Evolutionary conservation across 2,888 invertebrate genomes (phyloP), one percentile per base, ranked within the genome.

Genomic region (Oscheius myriophilus): DNA sequence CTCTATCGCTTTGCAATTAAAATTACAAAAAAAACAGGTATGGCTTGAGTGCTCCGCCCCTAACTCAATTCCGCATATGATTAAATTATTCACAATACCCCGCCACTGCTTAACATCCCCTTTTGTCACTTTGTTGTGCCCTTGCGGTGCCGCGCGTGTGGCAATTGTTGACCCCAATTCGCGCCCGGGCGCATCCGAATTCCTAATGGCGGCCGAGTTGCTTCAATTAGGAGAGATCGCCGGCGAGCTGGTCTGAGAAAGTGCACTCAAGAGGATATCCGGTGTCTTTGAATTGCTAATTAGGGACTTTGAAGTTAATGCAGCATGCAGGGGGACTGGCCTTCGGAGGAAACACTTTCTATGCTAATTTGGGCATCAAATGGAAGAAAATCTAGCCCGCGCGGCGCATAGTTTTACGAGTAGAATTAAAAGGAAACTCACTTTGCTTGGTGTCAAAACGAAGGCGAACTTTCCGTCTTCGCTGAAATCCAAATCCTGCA

Each of bases 401-500:
- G 25, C 25, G 1, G 16, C 54, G 14, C 26, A 33, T 55, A 55
- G 39, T 55, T n/a, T n/a, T 62, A 25, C 33, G 21, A 39, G 41
- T 39, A 39, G 41, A 55, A 21, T 25, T 14, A 58, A 43, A 45
- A 64, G 42, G 18, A 21, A 1, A 51, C 71, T 23, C 52, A 81
- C 81, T 62, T 73, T 69, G n/a, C 65, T 72, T 58, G 91, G 90
- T 14, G 94, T 94, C 75, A 96, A 89, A 46, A 93, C 92, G 88
- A 93, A 96, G 33, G 96, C 88, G 86, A 92, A 92, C 87, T 93
- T 92, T 78, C 92, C 92, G 83, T 91, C 91, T 16, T 92, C 91
- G 73, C 95, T 93, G 82, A 96, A 90, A 76, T 91, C 91, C 78
- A 95, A 92, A 87, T 96, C 95, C 6, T 94, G 92, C 69, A 95